Evolutionary conservation across 2,113 vertebrate species (phyloP), one percentile per base, ranked within the genome.

Genomic region (Arizona elegans): DNA sequence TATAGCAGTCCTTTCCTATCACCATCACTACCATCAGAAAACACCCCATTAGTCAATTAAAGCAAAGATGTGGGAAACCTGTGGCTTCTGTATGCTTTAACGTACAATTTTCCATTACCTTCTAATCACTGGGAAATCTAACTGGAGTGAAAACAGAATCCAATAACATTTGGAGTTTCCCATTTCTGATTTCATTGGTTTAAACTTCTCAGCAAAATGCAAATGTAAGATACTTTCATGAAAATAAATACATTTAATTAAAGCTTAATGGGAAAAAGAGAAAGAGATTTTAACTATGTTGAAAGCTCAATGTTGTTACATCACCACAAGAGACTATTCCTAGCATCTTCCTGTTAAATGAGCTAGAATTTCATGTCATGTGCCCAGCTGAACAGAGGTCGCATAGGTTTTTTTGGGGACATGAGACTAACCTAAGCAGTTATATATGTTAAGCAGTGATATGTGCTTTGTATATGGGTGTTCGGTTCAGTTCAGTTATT

Each of bases 301-400:
- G 59, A 53, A 90, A 50, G 56, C 47, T 87, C 81, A 90, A 65
- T 17, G 17, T 81, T 87, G 56, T 33, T 62, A 53, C 75, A 38
- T 38, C 56, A 53, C 6, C 88, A 92, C 43, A 85, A 24, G 53
- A 59, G 62, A 54, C 81, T 54, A 65, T 90, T 52, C 75, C 52
- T 21, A 52, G 92, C 89, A 86, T 90, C 56, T 90, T 90, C 55
- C 56, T 90, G 88, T 87, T 87, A 93, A 87, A 93, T 90, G 89
- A 59, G 86, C 56, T 90, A 85, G 88, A 90, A 87, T 93, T 90
- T 86, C 89, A 87, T 24, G n/a, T 87, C 89, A 86, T 89, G 90
- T 93, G 89, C 89, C 43, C n/a, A 54, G 56, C 26, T 90, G 89
- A 81, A 43, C 56, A 29, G 47, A 81, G 33, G 11, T 29, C 59